These are phyloP conservation scores for Phalangium opilio DNA, from an alignment of 2,888 invertebrate species.

Conservation along the genomic window DNA sequence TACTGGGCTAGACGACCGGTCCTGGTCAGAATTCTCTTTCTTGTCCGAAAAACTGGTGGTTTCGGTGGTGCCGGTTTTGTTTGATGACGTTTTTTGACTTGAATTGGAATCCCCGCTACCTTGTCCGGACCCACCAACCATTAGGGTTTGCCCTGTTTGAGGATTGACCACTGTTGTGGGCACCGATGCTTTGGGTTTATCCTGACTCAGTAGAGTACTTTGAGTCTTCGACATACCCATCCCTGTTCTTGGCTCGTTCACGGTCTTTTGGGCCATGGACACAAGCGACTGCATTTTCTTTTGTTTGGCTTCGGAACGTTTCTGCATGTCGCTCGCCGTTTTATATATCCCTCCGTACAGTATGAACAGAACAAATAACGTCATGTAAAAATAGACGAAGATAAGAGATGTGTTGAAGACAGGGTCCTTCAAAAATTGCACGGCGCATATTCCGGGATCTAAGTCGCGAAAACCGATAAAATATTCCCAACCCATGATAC, in stretches of 20 bases:
- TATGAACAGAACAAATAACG: slow-evolving; percentile 81
- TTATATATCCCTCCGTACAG: slow-evolving; percentile 95
- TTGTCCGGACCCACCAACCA: slow-evolving; percentile 27
- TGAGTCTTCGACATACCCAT: slow-evolving; percentile 66
- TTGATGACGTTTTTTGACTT: slow-evolving; percentile 44
- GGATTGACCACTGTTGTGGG: slow-evolving; percentile 20
- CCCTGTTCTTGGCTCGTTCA: slow-evolving; percentile 43
- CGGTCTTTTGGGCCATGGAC: slow-evolving; percentile 53
- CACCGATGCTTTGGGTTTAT: slow-evolving; percentile 41
- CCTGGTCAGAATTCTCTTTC: slow-evolving; percentile 40
- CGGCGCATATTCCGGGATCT: slow-evolving; percentile 74
- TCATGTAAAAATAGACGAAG: slow-evolving; percentile 95
- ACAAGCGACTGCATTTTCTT: slow-evolving; percentile 92
- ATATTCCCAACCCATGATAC: slow-evolving; percentile 98
- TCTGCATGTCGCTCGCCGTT: slow-evolving; percentile 93
- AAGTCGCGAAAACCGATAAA: slow-evolving; percentile 85
- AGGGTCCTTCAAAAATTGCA: slow-evolving; percentile 93
- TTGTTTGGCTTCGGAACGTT: slow-evolving; percentile 89
- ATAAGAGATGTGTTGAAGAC: slow-evolving; percentile 93
- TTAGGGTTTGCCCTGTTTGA: slow-evolving; percentile 7
- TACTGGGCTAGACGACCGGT: slow-evolving; percentile 74
- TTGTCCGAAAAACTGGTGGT: slow-evolving; percentile 28
- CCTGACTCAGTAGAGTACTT: slow-evolving; percentile 49
- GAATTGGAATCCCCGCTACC: slow-evolving; percentile 22
- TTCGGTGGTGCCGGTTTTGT: slow-evolving; percentile 39